Evolutionary conservation across 2,888 invertebrate genomes (phyloP), one percentile per base, ranked within the genome.

Genomic region (Cryptocephalus moraei): DNA sequence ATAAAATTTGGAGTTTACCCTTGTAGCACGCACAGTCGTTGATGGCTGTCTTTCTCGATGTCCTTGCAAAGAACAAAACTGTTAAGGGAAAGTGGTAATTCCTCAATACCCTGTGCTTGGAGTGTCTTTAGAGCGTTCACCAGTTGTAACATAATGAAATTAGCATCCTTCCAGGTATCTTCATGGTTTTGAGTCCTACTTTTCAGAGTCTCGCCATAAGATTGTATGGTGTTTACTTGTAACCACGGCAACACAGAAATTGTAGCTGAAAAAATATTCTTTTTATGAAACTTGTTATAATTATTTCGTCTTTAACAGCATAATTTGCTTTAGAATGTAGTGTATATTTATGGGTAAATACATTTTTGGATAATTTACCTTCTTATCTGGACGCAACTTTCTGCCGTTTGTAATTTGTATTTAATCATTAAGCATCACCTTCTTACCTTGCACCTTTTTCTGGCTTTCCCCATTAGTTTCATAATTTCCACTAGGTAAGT

Each of bases 31-130:
- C 84, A 86, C 51, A 88, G 73, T 58, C 84, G 72, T 44, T 84
- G 83, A 57, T 79, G 76, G 31, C 57, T 56, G 53, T 80, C 80
- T 59, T 78, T 78, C 44, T 81, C 80, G 54, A 74, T 67, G 57
- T 78, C 88, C 61, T 81, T 81, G 55, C 84, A 76, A 8, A 88
- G 75, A 9, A 88, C 78, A 56, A 90, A 84, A 54, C 85, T 84
- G 33, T 81, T 80, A 48, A 88, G 68, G 52, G 80, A 78, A 41
- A 81, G 74, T 0, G 86, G 79, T 33, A 86, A 75, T 59, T 90
- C 89, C 63, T 91, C 90, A 22, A 87, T 82, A 1, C 89, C 90
- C 55, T 87, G 80, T 1, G 87, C 85, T 67, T 91, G 90, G 22
- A 91, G 73, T 62, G 82, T 84, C 66, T 90, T 90, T 55, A 91